A percentile compares a stretch with the other conserved stretches of the same genome.
These are phyloP conservation scores for Tinamus major DNA, from an alignment of 2,797 vertebrate species.

Conservation along the genomic window DNA sequence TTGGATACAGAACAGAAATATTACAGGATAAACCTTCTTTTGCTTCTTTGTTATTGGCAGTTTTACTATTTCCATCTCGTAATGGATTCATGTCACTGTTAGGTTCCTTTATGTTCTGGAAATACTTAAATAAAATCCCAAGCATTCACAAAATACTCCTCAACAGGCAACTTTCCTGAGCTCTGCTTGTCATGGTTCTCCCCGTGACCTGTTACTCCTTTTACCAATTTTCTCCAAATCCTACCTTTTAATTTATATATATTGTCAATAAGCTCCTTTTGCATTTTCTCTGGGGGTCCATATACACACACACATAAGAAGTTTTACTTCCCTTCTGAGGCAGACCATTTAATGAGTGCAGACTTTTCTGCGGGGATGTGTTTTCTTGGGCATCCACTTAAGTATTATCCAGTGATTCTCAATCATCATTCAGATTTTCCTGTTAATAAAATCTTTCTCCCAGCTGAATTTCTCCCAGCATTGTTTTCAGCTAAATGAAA, in stretches of 20 bases:
- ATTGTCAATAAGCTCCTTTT: not conserved
- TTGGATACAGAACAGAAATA: not conserved
- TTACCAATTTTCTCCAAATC: not conserved
- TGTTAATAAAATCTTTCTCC: conserved; percentile 35
- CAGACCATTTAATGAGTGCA: not conserved
- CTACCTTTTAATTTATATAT: not conserved
- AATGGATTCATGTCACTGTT: not conserved
- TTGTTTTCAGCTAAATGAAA: conserved; percentile 20
- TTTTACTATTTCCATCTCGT: not conserved
- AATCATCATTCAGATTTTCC: conserved; percentile 20
- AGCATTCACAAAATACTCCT: not conserved
- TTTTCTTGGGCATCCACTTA: not conserved
- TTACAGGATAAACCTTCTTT: not conserved
- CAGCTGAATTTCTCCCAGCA: conserved; percentile 30
- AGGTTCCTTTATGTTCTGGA: conserved; percentile 15
- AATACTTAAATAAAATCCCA: conserved; percentile 25
- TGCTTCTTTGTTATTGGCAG: not conserved
- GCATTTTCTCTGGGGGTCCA: not conserved
- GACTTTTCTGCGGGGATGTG: conserved; percentile 31
- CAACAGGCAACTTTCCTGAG: not conserved
- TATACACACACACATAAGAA: not conserved
- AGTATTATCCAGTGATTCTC: conserved; percentile 44
- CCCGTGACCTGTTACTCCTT: not conserved
- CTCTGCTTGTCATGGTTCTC: not conserved
- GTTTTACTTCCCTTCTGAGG: conserved; percentile 26